These are phyloP conservation scores for Spodoptera litura DNA, from an alignment of 1,140 invertebrate genomes.

Conservation along the genomic window DNA sequence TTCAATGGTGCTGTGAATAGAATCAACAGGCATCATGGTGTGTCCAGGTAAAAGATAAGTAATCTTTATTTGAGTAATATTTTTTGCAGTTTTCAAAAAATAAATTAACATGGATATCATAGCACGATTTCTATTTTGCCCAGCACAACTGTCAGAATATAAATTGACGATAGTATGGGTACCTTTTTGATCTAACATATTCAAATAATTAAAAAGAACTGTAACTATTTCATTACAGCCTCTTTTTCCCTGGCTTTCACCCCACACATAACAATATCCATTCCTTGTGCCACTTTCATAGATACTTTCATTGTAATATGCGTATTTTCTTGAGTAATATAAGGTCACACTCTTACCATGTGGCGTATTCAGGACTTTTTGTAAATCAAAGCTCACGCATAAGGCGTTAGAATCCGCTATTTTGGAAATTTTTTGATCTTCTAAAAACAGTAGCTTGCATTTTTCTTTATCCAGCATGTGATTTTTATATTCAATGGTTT, in stretches of 20 bases:
- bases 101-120: conserved; percentile 7
- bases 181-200: not conserved
- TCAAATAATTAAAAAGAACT: conserved; percentile 2
- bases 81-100: not conserved
- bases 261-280: conserved; percentile 7
- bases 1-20: no score
- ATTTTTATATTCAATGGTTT: no score
- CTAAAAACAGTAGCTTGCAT: no score
- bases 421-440: not conserved
- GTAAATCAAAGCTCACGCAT: not conserved
- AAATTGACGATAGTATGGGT: not conserved
- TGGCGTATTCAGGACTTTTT: not conserved
- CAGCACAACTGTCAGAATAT: conserved; percentile 13
- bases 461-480: no score
- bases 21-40: no score
- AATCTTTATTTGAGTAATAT: no score
- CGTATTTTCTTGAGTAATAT: not conserved
- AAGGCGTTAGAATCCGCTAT: not conserved
- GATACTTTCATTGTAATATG: not conserved
- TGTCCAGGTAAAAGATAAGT: no score
- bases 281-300: conserved; percentile 9
- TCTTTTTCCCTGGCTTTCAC: not conserved
- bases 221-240: conserved; percentile 18
- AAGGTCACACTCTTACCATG: not conserved
- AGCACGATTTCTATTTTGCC: conserved; percentile 12